These are phyloP conservation scores for Aleiodes alternator DNA, from an alignment of 2,888 invertebrate species.

Conservation along the genomic window DNA sequence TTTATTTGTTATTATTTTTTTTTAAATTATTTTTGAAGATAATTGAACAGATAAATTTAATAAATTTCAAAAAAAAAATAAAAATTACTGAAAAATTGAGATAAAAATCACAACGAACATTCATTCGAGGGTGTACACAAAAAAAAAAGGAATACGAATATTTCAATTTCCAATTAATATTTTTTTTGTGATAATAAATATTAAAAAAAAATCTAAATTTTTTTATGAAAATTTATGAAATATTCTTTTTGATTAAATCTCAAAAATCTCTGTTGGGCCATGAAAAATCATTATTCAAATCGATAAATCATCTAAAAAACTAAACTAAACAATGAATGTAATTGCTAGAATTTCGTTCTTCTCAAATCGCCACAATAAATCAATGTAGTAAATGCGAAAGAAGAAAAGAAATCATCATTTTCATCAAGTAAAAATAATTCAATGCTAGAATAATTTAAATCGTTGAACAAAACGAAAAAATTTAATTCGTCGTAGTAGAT, in stretches of 20 bases:
- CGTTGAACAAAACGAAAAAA: no score
- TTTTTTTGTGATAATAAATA: conserved; percentile 29
- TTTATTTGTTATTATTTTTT: not conserved
- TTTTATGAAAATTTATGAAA: no score
- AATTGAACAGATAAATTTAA: conserved; percentile 40
- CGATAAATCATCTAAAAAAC: no score
- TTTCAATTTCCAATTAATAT: conserved; percentile 19
- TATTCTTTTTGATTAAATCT: no score
- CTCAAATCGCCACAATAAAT: no score
- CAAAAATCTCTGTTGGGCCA: no score
- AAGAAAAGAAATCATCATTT: conserved; percentile 1
- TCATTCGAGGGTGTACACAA: conserved; percentile 44
- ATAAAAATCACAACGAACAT: conserved; percentile 36
- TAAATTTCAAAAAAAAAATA: conserved; percentile 38
- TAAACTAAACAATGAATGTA: no score
- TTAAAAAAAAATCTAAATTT: not conserved
- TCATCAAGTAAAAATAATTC: not conserved
- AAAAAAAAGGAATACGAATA: conserved; percentile 22
- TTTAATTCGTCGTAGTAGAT: conserved; percentile 3
- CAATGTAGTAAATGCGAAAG: no score
- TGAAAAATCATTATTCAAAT: no score
- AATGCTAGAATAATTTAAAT: no score
- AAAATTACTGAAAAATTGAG: conserved; percentile 52
- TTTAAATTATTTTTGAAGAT: conserved; percentile 19
- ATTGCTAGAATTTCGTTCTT: no score